A percentile compares a stretch with the other conserved stretches of the same genome.
Conservation (phyloP, 2,113 vertebrate species). For the Shinisaurus crocodilurus region DNA sequence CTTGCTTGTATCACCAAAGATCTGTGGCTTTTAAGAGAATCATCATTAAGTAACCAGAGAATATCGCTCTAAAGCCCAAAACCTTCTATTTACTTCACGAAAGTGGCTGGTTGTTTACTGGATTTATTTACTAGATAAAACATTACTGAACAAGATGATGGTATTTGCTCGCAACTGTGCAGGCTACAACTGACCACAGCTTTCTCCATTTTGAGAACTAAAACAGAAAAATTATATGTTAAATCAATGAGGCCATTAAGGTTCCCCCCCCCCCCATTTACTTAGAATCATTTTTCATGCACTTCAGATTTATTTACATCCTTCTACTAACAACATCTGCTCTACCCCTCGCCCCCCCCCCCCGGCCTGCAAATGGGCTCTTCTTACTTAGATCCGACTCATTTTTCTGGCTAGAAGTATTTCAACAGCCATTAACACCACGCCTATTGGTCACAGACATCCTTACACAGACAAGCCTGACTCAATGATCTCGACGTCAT, state of each 20-base stretch:
- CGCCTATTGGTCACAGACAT: background rate
- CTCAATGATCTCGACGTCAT: background rate
- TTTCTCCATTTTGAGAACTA: constrained; percentile 3
- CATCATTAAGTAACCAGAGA: constrained; percentile 29
- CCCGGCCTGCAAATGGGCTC: background rate
- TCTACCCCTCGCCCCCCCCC: background rate
- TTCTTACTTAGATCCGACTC: background rate
- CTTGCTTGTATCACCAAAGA: background rate
- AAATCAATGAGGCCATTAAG: background rate
- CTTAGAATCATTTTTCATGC: background rate
- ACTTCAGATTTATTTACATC: background rate
- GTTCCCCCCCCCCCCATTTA: background rate
- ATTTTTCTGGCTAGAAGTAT: background rate
- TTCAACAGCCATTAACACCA: background rate
- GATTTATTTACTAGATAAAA: constrained; percentile 26
- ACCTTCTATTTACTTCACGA: constrained; percentile 38
- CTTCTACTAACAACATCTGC: background rate
- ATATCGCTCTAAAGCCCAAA: constrained; percentile 23
- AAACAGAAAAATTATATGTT: background rate
- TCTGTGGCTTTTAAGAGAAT: constrained; percentile 19
- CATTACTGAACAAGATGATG: constrained; percentile 28
- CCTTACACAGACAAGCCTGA: background rate
- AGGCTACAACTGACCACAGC: constrained; percentile 22
- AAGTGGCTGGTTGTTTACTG: constrained; percentile 38
- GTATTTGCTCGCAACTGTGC: constrained; percentile 13